Conservation (phyloP, 2,113 vertebrate genomes). For the Malurus alboscapulatus region DNA sequence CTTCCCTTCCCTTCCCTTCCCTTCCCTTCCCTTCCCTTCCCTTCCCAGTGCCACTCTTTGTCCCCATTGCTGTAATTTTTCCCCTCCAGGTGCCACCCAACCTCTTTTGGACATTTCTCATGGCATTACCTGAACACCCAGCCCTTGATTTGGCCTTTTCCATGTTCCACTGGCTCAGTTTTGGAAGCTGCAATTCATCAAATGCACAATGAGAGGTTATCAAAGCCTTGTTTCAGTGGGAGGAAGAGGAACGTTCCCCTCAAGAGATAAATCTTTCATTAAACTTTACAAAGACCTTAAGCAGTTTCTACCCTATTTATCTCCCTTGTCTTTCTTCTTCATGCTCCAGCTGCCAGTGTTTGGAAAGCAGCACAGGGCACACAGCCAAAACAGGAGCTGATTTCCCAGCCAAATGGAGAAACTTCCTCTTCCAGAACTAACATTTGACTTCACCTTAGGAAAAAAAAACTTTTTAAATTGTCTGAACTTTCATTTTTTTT, state of each 20-base stretch:
- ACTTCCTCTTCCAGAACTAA: background rate
- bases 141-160: slow-evolving; percentile 40
- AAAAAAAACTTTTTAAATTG: background rate
- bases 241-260: slow-evolving; percentile 70
- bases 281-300: slow-evolving; percentile 73
- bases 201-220: slow-evolving; percentile 72
- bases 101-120: background rate
- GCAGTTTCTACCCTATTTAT: slow-evolving; percentile 64
- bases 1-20: no score
- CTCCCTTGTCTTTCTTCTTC: slow-evolving; percentile 30
- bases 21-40: no score
- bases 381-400: background rate
- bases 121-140: background rate
- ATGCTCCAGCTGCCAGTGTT: slow-evolving; percentile 33
- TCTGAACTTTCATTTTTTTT: background rate
- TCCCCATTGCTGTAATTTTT: background rate
- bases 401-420: background rate
- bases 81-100: background rate
- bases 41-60: background rate
- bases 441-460: background rate
- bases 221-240: slow-evolving; percentile 66
- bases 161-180: slow-evolving; percentile 41
- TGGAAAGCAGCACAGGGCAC: slow-evolving; percentile 48
- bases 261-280: slow-evolving; percentile 76
- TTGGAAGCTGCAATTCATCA: slow-evolving; percentile 67